Base-by-base conservation (phyloP, 2,888 invertebrate species). In the Patella pellucida region DNA sequence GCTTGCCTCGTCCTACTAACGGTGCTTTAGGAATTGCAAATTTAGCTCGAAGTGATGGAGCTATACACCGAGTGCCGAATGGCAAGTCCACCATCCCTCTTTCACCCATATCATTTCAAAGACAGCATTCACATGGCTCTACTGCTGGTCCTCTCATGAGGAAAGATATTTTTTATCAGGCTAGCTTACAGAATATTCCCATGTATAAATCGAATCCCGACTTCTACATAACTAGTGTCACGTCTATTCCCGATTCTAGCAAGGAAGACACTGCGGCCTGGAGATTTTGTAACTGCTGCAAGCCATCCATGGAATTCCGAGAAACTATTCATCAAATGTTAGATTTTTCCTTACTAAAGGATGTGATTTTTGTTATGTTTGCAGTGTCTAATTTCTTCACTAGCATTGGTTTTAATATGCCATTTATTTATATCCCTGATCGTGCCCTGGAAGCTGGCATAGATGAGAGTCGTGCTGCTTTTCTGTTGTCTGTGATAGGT, bases 371-470 rank as follows among this genome's bases (percentile, higher is more conserved):
- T 90, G 92, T 97, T 76, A 92, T 98, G 68, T 93, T 99, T 69
- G 95, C 96, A 5, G 84, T 96, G 51, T 96, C 97, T 81, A 98
- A 98, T 50, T 96, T 97, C 86, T 93, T 98, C 80, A 98, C 98
- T 0, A 96, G 98, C 94, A 94, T 97, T 92, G 91, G 90, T 7
- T 97, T 98, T 92, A 98, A 97, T 90, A 96, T 98, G 31, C 99
- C 99, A 0, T 99, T 96, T 90, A 94, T 96, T 91, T 99, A 95
- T 86, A 92, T 96, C 74, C 96, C 97, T 31, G 91, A 92, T 81
- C 84, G 96, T 82, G 96, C 95, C 0, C 77, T 82, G 4, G 84
- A 87, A 85, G 86, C 78, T 76, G 90, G 84, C 67, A 86, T 82
- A 67, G 80, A 69, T 72, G 82, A 0, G 90, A 92, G 85, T 54